phyloP scores from a whole-genome alignment of 2,888 invertebrate species.

The Hemistola chrysoprasaria region DNA sequence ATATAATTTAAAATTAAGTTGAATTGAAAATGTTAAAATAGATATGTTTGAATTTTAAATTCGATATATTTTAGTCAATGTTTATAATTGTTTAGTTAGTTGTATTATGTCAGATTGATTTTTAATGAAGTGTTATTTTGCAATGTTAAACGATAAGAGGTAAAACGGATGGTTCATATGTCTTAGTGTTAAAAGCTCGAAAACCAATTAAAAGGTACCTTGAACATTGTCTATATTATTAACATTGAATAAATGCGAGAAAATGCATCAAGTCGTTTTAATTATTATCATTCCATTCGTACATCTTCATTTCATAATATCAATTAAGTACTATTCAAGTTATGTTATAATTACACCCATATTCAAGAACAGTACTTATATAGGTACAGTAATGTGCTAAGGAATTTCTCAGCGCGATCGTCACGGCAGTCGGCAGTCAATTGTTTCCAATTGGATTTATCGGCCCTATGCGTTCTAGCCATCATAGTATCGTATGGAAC shows the following conservation, averaged over 20 bases:
- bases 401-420: too few relatives aligned
- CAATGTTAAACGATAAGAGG: conserved; percentile 74
- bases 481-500: too few relatives aligned
- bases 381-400: too few relatives aligned
- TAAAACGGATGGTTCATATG: conserved; percentile 72
- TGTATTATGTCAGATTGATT: conserved; percentile 67
- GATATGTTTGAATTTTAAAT: conserved; percentile 69
- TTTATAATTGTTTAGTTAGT: conserved; percentile 70
- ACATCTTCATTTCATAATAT: too few relatives aligned
- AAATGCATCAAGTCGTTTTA: conserved; percentile 47
- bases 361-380: too few relatives aligned
- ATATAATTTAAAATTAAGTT: conserved; percentile 67
- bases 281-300: conserved; percentile 27
- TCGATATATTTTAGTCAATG: conserved; percentile 78
- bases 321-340: too few relatives aligned
- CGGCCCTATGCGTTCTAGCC: too few relatives aligned
- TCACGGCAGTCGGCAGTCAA: too few relatives aligned
- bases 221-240: conserved; percentile 83
- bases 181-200: conserved; percentile 79
- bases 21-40: conserved; percentile 61
- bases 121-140: conserved; percentile 75
- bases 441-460: too few relatives aligned
- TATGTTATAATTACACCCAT: too few relatives aligned
- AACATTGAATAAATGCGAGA: conserved; percentile 82
- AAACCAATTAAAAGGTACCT: conserved; percentile 81